These are phyloP conservation scores for Clunio marinus DNA, from an alignment of 2,888 invertebrate species.

Conservation along the genomic window DNA sequence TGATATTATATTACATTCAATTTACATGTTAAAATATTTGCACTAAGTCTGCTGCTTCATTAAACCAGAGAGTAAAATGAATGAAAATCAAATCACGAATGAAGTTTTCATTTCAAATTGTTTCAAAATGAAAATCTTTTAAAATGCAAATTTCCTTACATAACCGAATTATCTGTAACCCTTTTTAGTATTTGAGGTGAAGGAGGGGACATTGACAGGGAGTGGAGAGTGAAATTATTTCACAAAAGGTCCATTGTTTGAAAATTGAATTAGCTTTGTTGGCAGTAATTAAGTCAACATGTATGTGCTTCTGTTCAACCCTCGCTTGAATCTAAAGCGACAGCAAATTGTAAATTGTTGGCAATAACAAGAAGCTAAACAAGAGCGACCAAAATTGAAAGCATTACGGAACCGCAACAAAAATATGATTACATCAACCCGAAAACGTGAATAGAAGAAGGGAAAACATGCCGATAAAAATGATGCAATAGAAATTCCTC, in stretches of 20 bases:
- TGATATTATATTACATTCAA: not conserved
- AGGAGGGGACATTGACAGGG: too few species aligned
- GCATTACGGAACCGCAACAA: slow-evolving; percentile 4
- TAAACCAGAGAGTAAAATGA: too few species aligned
- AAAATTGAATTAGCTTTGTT: slow-evolving; percentile 33
- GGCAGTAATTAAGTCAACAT: slow-evolving; percentile 29
- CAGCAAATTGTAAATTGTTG: too few species aligned
- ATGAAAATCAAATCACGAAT: too few species aligned
- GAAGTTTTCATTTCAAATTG: slow-evolving; percentile 8
- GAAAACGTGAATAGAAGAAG: not conserved
- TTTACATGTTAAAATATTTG: not conserved
- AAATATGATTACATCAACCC: slow-evolving; percentile 7
- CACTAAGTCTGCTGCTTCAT: not conserved
- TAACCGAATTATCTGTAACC: not conserved
- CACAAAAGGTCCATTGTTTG: slow-evolving; percentile 15
- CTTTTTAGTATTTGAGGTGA: not conserved
- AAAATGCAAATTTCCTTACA: not conserved
- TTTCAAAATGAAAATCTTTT: not conserved
- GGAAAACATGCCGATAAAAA: not conserved
- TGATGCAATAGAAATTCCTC: slow-evolving; percentile 13
- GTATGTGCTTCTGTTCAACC: too few species aligned
- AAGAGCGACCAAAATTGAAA: slow-evolving; percentile 6
- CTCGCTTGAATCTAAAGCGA: too few species aligned
- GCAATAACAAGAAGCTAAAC: not conserved
- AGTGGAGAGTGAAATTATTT: too few species aligned